These are phyloP conservation scores for Aspiorhynchus laticeps DNA, from an alignment of 2,113 vertebrate genomes.

Conservation along the genomic window DNA sequence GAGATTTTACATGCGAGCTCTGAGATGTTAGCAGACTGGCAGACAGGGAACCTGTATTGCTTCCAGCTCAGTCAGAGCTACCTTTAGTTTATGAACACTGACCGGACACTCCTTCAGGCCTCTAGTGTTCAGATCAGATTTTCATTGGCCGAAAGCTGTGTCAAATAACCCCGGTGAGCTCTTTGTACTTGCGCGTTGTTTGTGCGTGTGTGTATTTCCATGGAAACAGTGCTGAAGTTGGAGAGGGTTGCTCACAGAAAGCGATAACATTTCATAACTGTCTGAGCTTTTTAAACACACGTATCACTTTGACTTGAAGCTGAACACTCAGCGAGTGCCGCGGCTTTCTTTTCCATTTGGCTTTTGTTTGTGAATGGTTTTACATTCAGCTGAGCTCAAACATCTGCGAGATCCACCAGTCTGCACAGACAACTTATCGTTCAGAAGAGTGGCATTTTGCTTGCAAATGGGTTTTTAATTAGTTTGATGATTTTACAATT, in stretches of 20 bases:
- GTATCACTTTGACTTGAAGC: slow-evolving; percentile 32
- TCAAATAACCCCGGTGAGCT: slow-evolving; percentile 28
- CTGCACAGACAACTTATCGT: neutral
- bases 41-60: neutral
- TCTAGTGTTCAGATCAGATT: slow-evolving; percentile 42
- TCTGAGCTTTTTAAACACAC: slow-evolving; percentile 46
- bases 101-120: slow-evolving; percentile 5
- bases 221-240: slow-evolving; percentile 60
- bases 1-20: slow-evolving; percentile 15
- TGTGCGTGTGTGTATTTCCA: slow-evolving; percentile 47
- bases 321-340: slow-evolving; percentile 20
- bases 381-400: neutral
- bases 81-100: slow-evolving; percentile 37
- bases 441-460: neutral
- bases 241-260: slow-evolving; percentile 11
- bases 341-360: slow-evolving; percentile 2
- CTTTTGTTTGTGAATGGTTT: slow-evolving; percentile 15
- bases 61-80: slow-evolving; percentile 11
- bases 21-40: neutral
- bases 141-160: slow-evolving; percentile 29
- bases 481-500: neutral
- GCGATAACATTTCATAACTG: slow-evolving; percentile 25
- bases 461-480: slow-evolving; percentile 10
- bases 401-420: slow-evolving; percentile 1
- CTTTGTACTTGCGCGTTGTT: slow-evolving; percentile 37